phyloP scores from a whole-genome alignment of 2,797 vertebrate species.

The Discoglossus pictus region DNA sequence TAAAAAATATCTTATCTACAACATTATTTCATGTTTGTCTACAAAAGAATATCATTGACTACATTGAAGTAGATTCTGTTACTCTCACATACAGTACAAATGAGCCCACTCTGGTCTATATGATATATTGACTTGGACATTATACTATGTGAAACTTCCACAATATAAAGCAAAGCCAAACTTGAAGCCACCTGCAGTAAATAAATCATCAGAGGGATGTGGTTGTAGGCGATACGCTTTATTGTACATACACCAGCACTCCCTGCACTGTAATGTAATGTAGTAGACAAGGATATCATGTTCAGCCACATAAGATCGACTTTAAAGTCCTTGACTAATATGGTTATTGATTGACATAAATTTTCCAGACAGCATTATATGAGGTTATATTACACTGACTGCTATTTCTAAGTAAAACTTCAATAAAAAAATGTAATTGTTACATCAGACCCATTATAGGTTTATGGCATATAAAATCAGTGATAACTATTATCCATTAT shows the following conservation, averaged over 20 bases:
- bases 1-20: too few relatives aligned
- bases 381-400: not conserved
- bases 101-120: too few relatives aligned
- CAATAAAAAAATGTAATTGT: too few relatives aligned
- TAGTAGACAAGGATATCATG: conserved; percentile 33
- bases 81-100: too few relatives aligned
- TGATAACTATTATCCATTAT: too few relatives aligned
- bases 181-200: conserved; percentile 22
- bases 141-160: conserved; percentile 4
- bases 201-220: conserved; percentile 25
- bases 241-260: not conserved
- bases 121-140: not conserved
- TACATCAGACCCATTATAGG: too few relatives aligned
- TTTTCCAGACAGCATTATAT: conserved; percentile 1
- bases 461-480: too few relatives aligned
- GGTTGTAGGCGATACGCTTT: conserved; percentile 20
- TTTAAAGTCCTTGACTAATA: conserved; percentile 25
- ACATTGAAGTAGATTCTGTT: too few relatives aligned
- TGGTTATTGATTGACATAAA: not conserved
- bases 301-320: conserved; percentile 26
- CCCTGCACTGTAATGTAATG: conserved; percentile 1
- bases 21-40: too few relatives aligned
- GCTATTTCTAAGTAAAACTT: not conserved
- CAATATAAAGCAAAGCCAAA: not conserved
- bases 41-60: too few relatives aligned